Evolutionary conservation across 2,888 invertebrate genomes (phyloP), one percentile per base, ranked within the genome.

Genomic region (Brachypalpus laphriformis): DNA sequence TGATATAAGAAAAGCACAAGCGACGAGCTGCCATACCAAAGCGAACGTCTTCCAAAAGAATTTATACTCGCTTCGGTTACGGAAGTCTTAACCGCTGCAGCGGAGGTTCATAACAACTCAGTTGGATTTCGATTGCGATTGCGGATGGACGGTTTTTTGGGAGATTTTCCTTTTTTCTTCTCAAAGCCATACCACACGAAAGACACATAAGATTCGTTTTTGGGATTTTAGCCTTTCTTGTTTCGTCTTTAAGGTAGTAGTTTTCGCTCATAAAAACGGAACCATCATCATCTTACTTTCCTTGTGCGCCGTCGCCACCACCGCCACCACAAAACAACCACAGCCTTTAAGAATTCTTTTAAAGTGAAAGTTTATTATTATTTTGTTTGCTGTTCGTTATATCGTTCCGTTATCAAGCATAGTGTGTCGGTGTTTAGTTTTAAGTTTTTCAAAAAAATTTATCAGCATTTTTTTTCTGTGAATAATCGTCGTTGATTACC

Each of bases 101-200:
- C 83, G 78, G 63, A 68, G 76, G 72, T 61, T 80, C 78, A 76
- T 77, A 68, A 86, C 86, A 81, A 76, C 75, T 88, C 87, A 88
- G 88, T 88, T 88, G 85, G 76, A 82, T 82, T 86, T 87, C 72
- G 88, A 74, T 87, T 81, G 88, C 87, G 87, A 87, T 87, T 87
- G 87, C 87, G 87, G 87, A 87, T 86, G 87, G 88, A 88, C 83
- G 74, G 87, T 75, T 59, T n/a, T 70, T 42, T 80, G 42, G 54
- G 51, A 34, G 22, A 49, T 57, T 42, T 61, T 14, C 34, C 2
- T 34, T 42, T 37, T 45, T 28, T 42, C n/a, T n/a, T 63, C 49
- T 42, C 22, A 25, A 51, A 57, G 31, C 25, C 42, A 45, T 40
- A 37, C 25, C 16, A 25, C 25, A 49, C 18, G 16, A 66, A 9